Conservation (phyloP, 2,113 vertebrate species). For the Sakesphorus luctuosus region DNA sequence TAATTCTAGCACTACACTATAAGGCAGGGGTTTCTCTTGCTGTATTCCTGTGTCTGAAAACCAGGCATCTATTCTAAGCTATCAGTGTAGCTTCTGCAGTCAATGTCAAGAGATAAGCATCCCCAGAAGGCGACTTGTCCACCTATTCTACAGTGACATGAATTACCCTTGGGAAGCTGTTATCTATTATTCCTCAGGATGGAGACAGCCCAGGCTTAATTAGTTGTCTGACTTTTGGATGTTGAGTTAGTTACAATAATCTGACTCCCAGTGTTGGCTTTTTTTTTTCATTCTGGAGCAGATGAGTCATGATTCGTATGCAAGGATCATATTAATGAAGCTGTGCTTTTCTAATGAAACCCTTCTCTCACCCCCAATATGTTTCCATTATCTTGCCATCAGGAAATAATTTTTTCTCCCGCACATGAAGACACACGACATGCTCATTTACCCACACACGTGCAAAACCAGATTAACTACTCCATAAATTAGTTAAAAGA, state of each 20-base stretch:
- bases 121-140: constrained; percentile 32
- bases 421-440: neutral
- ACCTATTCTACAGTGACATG: neutral
- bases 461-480: constrained; percentile 6
- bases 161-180: constrained; percentile 30
- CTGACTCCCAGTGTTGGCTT: neutral
- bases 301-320: constrained; percentile 16
- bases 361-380: constrained; percentile 32
- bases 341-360: constrained; percentile 15
- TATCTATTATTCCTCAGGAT: constrained; percentile 13
- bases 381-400: constrained; percentile 53
- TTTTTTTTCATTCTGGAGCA: neutral
- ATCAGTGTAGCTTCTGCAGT: neutral
- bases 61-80: neutral
- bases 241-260: constrained; percentile 8
- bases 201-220: constrained; percentile 36
- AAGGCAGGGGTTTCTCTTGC: neutral
- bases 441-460: constrained; percentile 27
- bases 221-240: constrained; percentile 42
- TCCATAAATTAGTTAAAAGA: constrained; percentile 62
- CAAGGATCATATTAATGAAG: neutral
- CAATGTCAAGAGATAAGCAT: constrained; percentile 20
- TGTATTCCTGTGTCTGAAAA: neutral
- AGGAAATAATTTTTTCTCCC: constrained; percentile 33
- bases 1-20: neutral